phyloP scores from a whole-genome alignment of 2,888 invertebrate genomes.

The Macrophya alboannulata region DNA sequence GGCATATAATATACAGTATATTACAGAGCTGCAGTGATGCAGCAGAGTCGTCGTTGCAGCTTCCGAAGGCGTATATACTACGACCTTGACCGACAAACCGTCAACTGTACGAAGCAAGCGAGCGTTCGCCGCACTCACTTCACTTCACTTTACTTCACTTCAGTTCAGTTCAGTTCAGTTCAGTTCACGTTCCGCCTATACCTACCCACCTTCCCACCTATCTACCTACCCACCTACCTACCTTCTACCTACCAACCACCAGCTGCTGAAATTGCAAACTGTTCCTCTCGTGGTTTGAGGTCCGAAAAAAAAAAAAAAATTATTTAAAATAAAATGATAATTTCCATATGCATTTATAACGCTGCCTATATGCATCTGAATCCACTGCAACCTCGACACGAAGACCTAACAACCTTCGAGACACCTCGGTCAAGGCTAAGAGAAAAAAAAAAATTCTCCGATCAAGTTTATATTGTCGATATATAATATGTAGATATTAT shows the following conservation, averaged over 20 bases:
- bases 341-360: background rate
- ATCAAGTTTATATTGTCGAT: constrained; percentile 14
- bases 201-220: background rate
- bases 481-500: background rate
- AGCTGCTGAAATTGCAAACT: background rate
- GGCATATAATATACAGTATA: background rate
- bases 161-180: background rate
- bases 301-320: background rate
- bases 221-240: background rate
- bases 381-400: background rate
- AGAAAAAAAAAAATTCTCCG: background rate
- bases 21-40: background rate
- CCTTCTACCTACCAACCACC: background rate
- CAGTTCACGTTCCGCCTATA: background rate
- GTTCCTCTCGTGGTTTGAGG: too few relatives aligned
- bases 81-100: constrained; percentile 55
- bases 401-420: constrained; percentile 25
- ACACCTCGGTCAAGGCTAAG: constrained; percentile 20
- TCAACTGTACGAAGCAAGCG: constrained; percentile 18
- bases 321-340: background rate
- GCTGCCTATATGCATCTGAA: background rate
- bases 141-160: background rate
- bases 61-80: constrained; percentile 49
- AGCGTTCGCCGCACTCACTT: constrained; percentile 35
- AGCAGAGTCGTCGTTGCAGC: constrained; percentile 40